Evolutionary conservation across 2,113 vertebrate species (phyloP).

Genomic region (Dicaeum eximium): DNA sequence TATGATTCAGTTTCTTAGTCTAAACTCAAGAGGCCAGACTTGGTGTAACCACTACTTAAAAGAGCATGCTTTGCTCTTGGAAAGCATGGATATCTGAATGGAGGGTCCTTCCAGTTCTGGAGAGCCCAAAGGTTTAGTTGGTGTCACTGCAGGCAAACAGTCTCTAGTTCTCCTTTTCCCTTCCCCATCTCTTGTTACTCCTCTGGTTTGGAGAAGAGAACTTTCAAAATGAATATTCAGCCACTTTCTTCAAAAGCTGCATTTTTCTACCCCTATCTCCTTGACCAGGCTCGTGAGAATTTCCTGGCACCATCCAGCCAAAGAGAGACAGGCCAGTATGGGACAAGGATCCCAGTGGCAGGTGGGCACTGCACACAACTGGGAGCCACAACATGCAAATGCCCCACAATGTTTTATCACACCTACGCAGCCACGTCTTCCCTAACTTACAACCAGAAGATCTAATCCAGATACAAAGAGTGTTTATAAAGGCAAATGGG

Average conservation of each 20-base stretch:
- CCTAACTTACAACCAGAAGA: not conserved
- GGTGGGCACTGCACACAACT: not conserved
- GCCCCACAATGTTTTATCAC: not conserved
- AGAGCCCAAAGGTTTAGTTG: not conserved
- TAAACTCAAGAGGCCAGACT: not conserved
- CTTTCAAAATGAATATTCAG: not conserved
- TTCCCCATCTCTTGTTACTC: not conserved
- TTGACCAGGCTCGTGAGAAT: not conserved
- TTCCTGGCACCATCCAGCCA: not conserved
- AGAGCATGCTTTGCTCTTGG: not conserved
- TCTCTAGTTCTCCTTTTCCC: not conserved
- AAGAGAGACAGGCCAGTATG: not conserved
- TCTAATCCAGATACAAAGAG: not conserved
- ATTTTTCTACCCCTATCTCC: not conserved
- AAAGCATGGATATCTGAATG: not conserved
- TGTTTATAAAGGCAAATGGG: not conserved
- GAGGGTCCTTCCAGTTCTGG: not conserved
- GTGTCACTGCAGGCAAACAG: not conserved
- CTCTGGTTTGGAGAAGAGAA: not conserved
- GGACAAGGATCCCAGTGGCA: not conserved
- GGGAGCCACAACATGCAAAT: not conserved
- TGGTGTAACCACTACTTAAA: not conserved
- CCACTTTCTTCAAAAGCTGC: not conserved
- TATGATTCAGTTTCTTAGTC: not conserved
- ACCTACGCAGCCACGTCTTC: not conserved